Evolutionary conservation across 2,797 vertebrate genomes (phyloP).

Genomic region (Enteromius mattozi): DNA sequence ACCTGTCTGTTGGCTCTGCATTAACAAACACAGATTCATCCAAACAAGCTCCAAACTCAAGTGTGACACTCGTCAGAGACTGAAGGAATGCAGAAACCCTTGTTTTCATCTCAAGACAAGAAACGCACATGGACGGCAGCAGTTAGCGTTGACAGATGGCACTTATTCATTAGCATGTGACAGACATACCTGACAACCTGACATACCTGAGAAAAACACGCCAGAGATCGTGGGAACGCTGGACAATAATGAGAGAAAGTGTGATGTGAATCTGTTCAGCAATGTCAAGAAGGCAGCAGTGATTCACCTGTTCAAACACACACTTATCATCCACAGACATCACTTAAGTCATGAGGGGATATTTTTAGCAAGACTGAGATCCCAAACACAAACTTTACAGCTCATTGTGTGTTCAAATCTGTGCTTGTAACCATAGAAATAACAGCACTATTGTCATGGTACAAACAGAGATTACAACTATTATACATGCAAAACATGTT

Average conservation of each 20-base stretch:
- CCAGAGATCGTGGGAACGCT: conserved; percentile 37
- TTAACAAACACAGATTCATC: not conserved
- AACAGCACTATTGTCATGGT: not conserved
- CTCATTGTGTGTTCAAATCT: not conserved
- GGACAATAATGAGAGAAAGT: not conserved
- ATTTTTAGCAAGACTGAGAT: not conserved
- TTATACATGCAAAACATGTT: not conserved
- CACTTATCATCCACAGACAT: conserved; percentile 35
- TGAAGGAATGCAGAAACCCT: conserved; percentile 20
- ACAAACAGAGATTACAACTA: not conserved
- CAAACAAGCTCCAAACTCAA: not conserved
- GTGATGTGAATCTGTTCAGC: conserved; percentile 1
- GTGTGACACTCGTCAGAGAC: not conserved
- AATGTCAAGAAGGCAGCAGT: conserved; percentile 28
- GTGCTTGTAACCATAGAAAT: not conserved
- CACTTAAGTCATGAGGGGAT: not conserved
- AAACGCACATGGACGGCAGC: not conserved
- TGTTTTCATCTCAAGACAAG: not conserved
- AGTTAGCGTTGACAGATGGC: not conserved
- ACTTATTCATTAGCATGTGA: not conserved
- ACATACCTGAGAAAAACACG: conserved; percentile 4
- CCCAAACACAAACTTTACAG: not conserved
- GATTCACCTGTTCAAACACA: conserved; percentile 25
- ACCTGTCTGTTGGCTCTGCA: not conserved
- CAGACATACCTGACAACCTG: conserved; percentile 6